Percentiles rank a stretch among this genome's conserved stretches.
Evolutionary conservation across 2,797 vertebrate species (phyloP).

Genomic region (Rhyacichthys aspro): DNA sequence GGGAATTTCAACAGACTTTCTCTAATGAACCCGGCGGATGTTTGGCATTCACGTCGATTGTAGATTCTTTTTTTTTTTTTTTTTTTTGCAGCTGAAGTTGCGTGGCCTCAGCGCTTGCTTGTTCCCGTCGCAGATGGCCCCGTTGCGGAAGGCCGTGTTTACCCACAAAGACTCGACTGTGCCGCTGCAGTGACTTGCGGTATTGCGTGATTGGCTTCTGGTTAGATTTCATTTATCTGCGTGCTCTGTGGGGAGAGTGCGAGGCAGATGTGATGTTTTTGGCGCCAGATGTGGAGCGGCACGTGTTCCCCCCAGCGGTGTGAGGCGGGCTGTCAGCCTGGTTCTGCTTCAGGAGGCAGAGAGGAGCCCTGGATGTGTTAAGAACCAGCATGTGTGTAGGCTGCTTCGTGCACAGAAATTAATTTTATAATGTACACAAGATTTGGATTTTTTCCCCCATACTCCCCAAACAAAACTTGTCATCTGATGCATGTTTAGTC

Average conservation of each 20-base stretch:
- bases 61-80: too few relatives aligned
- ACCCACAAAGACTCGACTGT: constrained; percentile 40
- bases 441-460: too few relatives aligned
- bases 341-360: constrained; percentile 58
- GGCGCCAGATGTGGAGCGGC: constrained; percentile 73
- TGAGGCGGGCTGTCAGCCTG: constrained; percentile 67
- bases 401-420: constrained; percentile 5
- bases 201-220: constrained; percentile 42
- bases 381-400: constrained; percentile 16
- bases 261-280: constrained; percentile 74
- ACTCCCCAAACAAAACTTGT: too few relatives aligned
- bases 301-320: constrained; percentile 49
- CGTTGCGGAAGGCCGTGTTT: constrained; percentile 43
- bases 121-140: constrained; percentile 33
- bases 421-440: too few relatives aligned
- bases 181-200: constrained; percentile 28
- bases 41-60: constrained; percentile 20
- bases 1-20: constrained; percentile 33
- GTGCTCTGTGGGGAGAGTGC: constrained; percentile 54
- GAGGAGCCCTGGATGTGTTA: constrained; percentile 22
- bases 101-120: background rate
- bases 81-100: constrained; percentile 4
- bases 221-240: constrained; percentile 62
- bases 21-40: constrained; percentile 21
- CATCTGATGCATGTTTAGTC: too few relatives aligned